phyloP scores from a whole-genome alignment of 2,797 vertebrate species.

The Semotilus atromaculatus region DNA sequence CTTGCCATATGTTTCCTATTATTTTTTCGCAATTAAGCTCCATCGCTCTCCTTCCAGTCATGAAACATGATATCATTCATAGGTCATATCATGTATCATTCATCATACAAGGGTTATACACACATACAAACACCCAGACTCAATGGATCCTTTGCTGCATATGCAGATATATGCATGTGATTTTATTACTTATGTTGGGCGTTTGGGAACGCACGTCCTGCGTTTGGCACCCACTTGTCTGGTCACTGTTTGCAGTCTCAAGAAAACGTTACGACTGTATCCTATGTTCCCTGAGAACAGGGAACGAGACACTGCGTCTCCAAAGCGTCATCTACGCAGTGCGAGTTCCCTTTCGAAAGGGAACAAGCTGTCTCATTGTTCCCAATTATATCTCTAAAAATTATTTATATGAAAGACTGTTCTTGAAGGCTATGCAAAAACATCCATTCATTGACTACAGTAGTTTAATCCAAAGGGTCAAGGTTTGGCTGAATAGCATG shows the following conservation, averaged over 20 bases:
- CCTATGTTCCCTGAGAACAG: too few species aligned
- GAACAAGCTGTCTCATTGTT: not conserved
- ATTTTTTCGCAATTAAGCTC: slow-evolving; percentile 21
- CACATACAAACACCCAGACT: slow-evolving; percentile 1
- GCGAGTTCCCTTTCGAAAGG: too few species aligned
- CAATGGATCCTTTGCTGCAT: not conserved
- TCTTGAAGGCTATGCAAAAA: not conserved
- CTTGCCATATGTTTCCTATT: slow-evolving; percentile 46
- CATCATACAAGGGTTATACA: slow-evolving; percentile 18
- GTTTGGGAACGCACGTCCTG: too few species aligned
- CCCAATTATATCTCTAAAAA: slow-evolving; percentile 15
- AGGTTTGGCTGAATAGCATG: not conserved
- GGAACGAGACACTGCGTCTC: too few species aligned
- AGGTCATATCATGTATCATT: too few species aligned
- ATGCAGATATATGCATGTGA: slow-evolving; percentile 7
- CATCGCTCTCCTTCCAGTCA: slow-evolving; percentile 31
- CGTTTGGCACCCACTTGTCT: not conserved
- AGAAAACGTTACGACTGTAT: not conserved
- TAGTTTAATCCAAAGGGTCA: not conserved
- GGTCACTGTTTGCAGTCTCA: slow-evolving; percentile 9
- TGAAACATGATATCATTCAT: slow-evolving; percentile 23
- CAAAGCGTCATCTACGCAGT: too few species aligned
- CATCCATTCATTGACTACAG: not conserved
- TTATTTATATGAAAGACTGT: not conserved
- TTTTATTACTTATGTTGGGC: slow-evolving; percentile 16